phyloP scores from a whole-genome alignment of 2,113 vertebrate genomes.

The Gila orcuttii region DNA sequence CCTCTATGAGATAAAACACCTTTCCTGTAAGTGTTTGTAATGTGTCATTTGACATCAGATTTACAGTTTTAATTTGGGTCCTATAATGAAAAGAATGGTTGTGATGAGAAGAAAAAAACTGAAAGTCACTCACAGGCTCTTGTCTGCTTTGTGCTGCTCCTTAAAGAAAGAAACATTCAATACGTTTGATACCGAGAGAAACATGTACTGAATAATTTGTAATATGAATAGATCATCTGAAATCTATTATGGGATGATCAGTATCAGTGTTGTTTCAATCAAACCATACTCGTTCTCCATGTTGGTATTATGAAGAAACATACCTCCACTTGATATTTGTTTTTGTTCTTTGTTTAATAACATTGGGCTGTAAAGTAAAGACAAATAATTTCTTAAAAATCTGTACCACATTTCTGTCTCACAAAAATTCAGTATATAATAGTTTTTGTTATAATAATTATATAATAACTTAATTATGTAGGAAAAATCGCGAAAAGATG shows the following conservation, averaged over 20 bases:
- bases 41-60: background rate
- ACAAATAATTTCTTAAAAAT: background rate
- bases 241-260: background rate
- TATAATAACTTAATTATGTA: too few species aligned
- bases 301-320: background rate
- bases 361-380: slow-evolving; percentile 7
- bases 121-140: slow-evolving; percentile 16
- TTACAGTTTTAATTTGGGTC: background rate
- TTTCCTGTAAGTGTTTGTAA: background rate
- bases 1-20: background rate
- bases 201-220: background rate
- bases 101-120: background rate
- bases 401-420: slow-evolving; percentile 36
- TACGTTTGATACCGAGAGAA: background rate
- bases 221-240: background rate
- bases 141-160: slow-evolving; percentile 3
- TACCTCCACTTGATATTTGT: background rate
- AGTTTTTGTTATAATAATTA: too few species aligned
- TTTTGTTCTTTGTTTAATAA: background rate
- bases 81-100: background rate
- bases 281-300: background rate
- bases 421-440: background rate
- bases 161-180: background rate
- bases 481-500: too few species aligned
- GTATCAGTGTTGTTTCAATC: background rate